Percentiles rank a stretch among this genome's conserved stretches.
These are phyloP conservation scores for Scotopteryx bipunctaria DNA, from an alignment of 2,888 invertebrate genomes.

Conservation along the genomic window DNA sequence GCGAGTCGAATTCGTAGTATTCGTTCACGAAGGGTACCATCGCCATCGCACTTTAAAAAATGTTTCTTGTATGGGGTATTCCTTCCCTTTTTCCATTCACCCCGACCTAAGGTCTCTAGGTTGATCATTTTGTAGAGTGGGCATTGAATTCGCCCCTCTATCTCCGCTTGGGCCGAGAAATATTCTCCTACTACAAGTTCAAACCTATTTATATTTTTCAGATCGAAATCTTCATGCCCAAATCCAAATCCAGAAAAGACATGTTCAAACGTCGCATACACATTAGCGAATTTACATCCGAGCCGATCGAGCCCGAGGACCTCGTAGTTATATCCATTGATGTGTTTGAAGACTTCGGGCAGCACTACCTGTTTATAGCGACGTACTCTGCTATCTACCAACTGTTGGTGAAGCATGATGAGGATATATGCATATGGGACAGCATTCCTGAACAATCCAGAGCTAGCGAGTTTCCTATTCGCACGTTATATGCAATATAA, in stretches of 20 bases:
- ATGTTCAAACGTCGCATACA: conserved; percentile 16
- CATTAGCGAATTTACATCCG: conserved; percentile 11
- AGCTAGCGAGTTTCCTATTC: too few species aligned
- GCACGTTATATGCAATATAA: neutral
- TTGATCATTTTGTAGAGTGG: too few species aligned
- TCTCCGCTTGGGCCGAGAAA: too few species aligned
- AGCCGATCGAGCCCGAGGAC: conserved; percentile 15
- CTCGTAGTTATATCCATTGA: conserved; percentile 30
- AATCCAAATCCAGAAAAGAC: neutral
- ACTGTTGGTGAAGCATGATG: conserved; percentile 29
- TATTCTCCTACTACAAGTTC: too few species aligned
- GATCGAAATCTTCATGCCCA: conserved; percentile 41
- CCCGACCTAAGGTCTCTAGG: too few species aligned
- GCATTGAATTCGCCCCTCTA: too few species aligned
- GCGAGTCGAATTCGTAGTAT: too few species aligned
- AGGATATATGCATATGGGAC: conserved; percentile 8
- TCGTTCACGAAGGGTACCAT: too few species aligned
- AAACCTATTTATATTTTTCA: too few species aligned
- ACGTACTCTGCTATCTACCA: conserved; percentile 31
- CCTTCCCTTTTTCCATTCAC: too few species aligned
- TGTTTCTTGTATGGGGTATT: too few species aligned
- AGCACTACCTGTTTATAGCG: conserved; percentile 33
- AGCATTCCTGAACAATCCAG: neutral
- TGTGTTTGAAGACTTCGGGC: conserved; percentile 34
- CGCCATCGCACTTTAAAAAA: too few species aligned